A percentile compares a stretch with the other conserved stretches of the same genome.
These are phyloP conservation scores for Agapostemon virescens DNA, from an alignment of 2,888 invertebrate species.

Conservation along the genomic window DNA sequence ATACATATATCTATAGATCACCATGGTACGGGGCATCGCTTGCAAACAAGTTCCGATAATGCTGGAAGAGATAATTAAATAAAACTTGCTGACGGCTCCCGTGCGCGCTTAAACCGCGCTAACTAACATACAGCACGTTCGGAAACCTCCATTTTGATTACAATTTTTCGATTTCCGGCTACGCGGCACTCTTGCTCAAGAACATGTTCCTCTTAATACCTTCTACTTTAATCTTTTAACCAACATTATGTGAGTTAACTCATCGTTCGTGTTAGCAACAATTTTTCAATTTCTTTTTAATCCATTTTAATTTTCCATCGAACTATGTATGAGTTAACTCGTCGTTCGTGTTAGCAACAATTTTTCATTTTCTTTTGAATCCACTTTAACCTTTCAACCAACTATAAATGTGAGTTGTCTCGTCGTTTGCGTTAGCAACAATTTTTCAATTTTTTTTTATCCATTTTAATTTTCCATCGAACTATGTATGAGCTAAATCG, in stretches of 20 bases:
- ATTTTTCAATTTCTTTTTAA: no score
- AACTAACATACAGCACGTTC: not conserved
- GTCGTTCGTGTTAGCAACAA: not conserved
- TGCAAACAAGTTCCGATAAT: slow-evolving; percentile 35
- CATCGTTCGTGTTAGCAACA: not conserved
- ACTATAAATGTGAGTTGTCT: no score
- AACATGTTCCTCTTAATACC: not conserved
- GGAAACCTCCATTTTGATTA: not conserved
- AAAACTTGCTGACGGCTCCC: slow-evolving; percentile 10
- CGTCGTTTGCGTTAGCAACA: not conserved
- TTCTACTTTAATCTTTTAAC: not conserved
- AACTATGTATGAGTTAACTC: no score
- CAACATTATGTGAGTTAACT: no score
- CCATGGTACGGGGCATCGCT: slow-evolving; percentile 27
- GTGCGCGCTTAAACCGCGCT: not conserved
- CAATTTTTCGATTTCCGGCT: not conserved
- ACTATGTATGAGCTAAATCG: no score
- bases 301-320: not conserved
- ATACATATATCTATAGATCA: not conserved
- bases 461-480: no score
- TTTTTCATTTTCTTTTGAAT: no score
- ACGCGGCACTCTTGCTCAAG: not conserved
- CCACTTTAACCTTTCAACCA: not conserved
- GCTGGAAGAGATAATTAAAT: slow-evolving; percentile 59
- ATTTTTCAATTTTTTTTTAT: no score